A percentile compares a stretch with the other conserved stretches of the same genome.
These are phyloP conservation scores for Dusona sp. DNA, from an alignment of 2,888 invertebrate species.

Conservation along the genomic window DNA sequence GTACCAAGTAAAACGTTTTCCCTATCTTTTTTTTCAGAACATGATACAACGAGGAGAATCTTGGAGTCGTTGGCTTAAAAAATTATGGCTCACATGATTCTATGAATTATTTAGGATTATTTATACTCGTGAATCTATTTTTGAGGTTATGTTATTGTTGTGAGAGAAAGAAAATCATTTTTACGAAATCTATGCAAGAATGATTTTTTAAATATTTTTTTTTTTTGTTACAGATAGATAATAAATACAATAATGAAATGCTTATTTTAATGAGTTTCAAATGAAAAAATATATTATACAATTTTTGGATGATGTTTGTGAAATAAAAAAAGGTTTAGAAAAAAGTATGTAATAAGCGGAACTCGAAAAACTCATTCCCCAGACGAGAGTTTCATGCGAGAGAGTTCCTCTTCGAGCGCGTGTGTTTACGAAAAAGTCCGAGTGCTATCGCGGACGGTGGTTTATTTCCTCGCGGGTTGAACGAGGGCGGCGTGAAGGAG, in stretches of 20 bases:
- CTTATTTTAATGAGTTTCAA: no score
- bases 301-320: neutral
- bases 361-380: neutral
- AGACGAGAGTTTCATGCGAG: neutral
- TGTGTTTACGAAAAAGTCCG: neutral
- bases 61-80: neutral
- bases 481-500: slow-evolving; percentile 78
- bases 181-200: no score
- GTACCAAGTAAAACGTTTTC: neutral
- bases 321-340: no score
- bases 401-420: neutral
- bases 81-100: neutral
- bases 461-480: slow-evolving; percentile 73
- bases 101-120: slow-evolving; percentile 9
- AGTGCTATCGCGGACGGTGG: slow-evolving; percentile 69
- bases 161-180: no score
- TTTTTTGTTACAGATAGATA: no score
- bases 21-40: neutral
- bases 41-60: neutral
- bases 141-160: neutral
- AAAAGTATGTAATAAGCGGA: neutral
- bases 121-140: neutral
- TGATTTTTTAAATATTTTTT: no score
- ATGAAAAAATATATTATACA: no score
- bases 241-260: no score